Percentiles rank a stretch among this genome's conserved stretches.
phyloP scores from a whole-genome alignment of 1,140 invertebrate genomes.

The Drosophila micromelanica region DNA sequence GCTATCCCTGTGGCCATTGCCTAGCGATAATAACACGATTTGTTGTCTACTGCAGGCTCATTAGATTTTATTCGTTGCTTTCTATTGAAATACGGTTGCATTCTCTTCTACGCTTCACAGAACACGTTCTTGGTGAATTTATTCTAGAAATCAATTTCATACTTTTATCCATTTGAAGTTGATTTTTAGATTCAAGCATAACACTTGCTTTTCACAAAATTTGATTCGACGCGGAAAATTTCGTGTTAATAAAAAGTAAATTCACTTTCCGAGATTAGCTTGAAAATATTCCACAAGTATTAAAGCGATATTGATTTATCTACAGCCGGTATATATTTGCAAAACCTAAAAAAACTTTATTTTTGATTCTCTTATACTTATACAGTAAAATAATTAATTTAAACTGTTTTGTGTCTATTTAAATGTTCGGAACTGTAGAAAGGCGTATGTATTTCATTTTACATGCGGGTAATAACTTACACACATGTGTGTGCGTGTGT shows the following conservation, averaged over 20 bases:
- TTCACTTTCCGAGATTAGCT: too few relatives aligned
- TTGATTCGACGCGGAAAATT: too few relatives aligned
- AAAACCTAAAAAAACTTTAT: too few relatives aligned
- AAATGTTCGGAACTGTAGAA: constrained; percentile 30
- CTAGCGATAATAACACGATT: constrained; percentile 70
- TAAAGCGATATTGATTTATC: too few relatives aligned
- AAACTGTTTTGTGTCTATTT: neutral
- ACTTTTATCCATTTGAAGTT: too few relatives aligned
- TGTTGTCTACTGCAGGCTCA: constrained; percentile 79
- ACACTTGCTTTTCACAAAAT: too few relatives aligned
- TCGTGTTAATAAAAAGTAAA: too few relatives aligned
- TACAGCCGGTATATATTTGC: too few relatives aligned
- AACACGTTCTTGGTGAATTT: neutral
- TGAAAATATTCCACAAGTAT: too few relatives aligned
- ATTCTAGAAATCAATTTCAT: neutral
- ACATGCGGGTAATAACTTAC: constrained; percentile 71
- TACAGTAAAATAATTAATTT: neutral
- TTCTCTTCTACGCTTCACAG: neutral
- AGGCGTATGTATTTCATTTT: constrained; percentile 39
- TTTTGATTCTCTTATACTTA: too few relatives aligned
- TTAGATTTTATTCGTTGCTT: constrained; percentile 67
- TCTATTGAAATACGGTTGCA: constrained; percentile 30
- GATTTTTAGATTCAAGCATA: too few relatives aligned
- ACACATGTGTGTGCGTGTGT: neutral
- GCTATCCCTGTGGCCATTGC: constrained; percentile 52